Conservation (phyloP, 2,113 vertebrate species). For the Notarius lentiginosus region DNA sequence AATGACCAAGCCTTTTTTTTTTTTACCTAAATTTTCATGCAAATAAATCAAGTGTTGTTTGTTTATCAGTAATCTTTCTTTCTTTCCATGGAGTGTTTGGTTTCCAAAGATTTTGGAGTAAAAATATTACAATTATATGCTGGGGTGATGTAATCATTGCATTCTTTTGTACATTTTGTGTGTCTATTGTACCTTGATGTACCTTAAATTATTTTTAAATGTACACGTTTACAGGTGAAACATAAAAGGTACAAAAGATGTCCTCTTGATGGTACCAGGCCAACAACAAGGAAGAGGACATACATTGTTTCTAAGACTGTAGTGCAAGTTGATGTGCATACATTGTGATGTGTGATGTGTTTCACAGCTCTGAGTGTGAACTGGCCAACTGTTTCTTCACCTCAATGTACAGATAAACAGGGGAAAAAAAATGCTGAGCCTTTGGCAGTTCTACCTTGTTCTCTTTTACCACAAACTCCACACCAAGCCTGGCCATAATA, state of each 20-base stretch:
- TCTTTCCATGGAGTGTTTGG: background rate
- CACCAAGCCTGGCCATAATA: constrained; percentile 76
- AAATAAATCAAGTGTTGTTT: too few relatives aligned
- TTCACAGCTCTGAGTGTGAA: background rate
- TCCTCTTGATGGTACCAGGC: background rate
- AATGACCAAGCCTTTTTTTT: background rate
- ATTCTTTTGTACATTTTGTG: background rate
- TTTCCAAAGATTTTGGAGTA: background rate
- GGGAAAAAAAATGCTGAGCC: constrained; percentile 43
- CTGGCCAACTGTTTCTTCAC: background rate
- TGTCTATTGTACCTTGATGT: background rate
- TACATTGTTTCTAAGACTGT: background rate
- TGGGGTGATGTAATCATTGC: too few relatives aligned
- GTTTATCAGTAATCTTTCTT: too few relatives aligned
- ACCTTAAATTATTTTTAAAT: background rate
- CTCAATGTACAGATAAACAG: constrained; percentile 9
- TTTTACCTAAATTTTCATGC: background rate
- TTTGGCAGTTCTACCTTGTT: constrained; percentile 54
- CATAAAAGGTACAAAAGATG: background rate
- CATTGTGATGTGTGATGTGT: background rate
- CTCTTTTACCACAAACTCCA: constrained; percentile 68
- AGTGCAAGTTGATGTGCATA: background rate
- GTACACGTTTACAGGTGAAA: background rate
- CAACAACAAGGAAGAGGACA: background rate
- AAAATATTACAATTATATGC: too few relatives aligned